Conservation (phyloP, 2,888 invertebrate genomes). For the Automeris io region DNA sequence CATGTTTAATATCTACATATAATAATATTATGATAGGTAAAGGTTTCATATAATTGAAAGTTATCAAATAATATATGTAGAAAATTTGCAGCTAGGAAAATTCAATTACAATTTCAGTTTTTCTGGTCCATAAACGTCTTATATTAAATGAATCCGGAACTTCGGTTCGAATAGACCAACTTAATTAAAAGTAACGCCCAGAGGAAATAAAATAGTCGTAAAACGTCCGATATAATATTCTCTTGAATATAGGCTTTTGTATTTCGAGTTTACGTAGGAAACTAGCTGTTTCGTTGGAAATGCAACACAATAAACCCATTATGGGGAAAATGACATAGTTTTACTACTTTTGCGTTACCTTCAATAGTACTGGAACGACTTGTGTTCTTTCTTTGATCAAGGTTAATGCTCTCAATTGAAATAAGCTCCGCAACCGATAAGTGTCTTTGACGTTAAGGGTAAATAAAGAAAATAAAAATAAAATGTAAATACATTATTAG, state of each 20-base stretch:
- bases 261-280: neutral
- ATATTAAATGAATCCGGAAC: neutral
- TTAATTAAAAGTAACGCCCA: slow-evolving; percentile 8
- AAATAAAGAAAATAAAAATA: slow-evolving; percentile 14
- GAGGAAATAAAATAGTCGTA: slow-evolving; percentile 5
- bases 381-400: slow-evolving; percentile 36
- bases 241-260: slow-evolving; percentile 1
- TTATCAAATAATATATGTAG: too few species aligned
- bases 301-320: slow-evolving; percentile 36
- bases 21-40: too few species aligned
- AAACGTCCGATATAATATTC: slow-evolving; percentile 7
- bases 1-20: too few species aligned
- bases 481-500: slow-evolving; percentile 2
- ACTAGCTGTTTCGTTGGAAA: slow-evolving; percentile 15
- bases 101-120: too few species aligned
- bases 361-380: slow-evolving; percentile 18
- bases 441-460: slow-evolving; percentile 16
- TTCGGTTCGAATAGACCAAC: neutral
- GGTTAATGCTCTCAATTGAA: slow-evolving; percentile 33
- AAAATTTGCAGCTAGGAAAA: too few species aligned
- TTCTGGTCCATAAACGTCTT: too few species aligned
- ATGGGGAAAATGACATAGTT: slow-evolving; percentile 25
- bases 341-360: slow-evolving; percentile 21
- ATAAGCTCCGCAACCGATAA: slow-evolving; percentile 30
- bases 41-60: too few species aligned